Base-by-base conservation (phyloP, 2,113 vertebrate genomes). In the Rhadina sibilatrix region DNA sequence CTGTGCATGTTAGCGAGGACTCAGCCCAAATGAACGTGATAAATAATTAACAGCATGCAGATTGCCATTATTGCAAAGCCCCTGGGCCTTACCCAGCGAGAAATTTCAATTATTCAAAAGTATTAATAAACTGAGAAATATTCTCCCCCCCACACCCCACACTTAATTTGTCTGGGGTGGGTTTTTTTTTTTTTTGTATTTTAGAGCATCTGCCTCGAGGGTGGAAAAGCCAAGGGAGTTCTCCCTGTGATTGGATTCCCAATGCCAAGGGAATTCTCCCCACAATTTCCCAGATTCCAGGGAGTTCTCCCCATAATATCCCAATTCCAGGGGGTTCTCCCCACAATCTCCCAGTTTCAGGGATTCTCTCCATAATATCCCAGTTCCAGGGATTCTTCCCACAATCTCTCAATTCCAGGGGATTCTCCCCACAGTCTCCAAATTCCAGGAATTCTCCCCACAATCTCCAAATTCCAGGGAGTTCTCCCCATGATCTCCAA, bases 31-130 rank as follows among this genome's bases (percentile, higher is more conserved):
- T 52, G 59, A 95, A 65, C 75, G 10, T 71, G 57, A 91, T 74
- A 15, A 96, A 97, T 97, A 84, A 96, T 93, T 93, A 96, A 97
- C 63, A 78, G 24, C 4, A 57, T 68, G 91, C 89, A 95, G 72
- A 89, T 90, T 83, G 72, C 33, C 71, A 38, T 83, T 87, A 95
- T 22, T 91, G 80, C 21, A 74, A 93, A 81, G 44, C 81, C 63
- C 63, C 56, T 40, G 30, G 88, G 91, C 54, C 23, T 64, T 65
- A 52, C 49, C 46, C 22, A 38, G 31, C 5, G 37, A 90, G 78
- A 24, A 31, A 93, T 70, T 90, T 56, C 65, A 79, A 93, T 88
- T 91, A 65, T 66, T 57, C 27, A 82, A 31, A 85, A 82, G 84
- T 28, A 85, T 75, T 88, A 81, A 89, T 69, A 80, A 66, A 71